Base-by-base conservation (phyloP, 2,113 vertebrate genomes). In the Erythrocebus patas region DNA sequence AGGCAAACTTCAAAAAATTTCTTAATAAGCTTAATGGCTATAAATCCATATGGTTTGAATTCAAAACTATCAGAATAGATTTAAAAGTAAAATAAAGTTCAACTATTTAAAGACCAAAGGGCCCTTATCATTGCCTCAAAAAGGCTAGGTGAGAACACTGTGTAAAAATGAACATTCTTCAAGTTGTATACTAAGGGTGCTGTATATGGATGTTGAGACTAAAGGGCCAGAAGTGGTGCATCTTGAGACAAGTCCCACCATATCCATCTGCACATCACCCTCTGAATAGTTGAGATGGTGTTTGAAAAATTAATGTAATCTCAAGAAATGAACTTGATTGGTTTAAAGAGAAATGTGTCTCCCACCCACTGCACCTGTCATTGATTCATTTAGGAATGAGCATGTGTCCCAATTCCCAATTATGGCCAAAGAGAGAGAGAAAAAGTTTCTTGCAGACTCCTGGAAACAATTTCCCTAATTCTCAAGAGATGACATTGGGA, bases 1-100 rank as follows among this genome's bases (percentile, higher is more conserved):
- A 72, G 43, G 20, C 23, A 25, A 76, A 89, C 64, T 68, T 91
- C n/a, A 66, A 68, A 96, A 81, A 50, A 55, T 75, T 85, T 48
- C 32, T 85, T 27, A 80, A 35, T 73, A 23, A 14, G 11, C 68
- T 57, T 13, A 52, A 86, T 45, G 52, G 32, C 27, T 72, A 48
- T 61, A 88, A 83, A 85, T 38, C 50, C 27, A 81, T 2, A 35
- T 13, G 40, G 5, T 16, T 81, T 76, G 32, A 76, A 38, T 76
- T 76, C 30, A 61, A 61, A 68, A 30, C 10, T 61, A 7, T 55
- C 35, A 14, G 16, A 38, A 50, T 13, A 88, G 22, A 75, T 89
- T 79, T 43, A 83, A 92, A 97, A 79, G 1, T 18, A n/a, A 78
- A 94, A 79, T 72, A n/a, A 84, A 87, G 48, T 66, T 85, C 61